These are phyloP conservation scores for Desmodus rotundus DNA, from an alignment of 2,113 vertebrate genomes.

Conservation along the genomic window DNA sequence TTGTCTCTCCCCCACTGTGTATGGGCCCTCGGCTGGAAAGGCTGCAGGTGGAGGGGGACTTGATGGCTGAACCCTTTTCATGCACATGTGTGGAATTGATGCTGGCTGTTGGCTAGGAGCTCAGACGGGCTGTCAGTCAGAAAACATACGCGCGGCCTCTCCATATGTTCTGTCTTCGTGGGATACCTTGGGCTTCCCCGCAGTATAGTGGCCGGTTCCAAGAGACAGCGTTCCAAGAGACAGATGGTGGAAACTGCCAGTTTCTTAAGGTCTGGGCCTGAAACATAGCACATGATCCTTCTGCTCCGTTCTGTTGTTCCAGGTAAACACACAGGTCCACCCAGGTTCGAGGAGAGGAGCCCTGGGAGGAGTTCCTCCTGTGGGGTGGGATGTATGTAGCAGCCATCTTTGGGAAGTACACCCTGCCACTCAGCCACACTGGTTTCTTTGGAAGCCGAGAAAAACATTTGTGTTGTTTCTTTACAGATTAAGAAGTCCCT, in stretches of 20 bases:
- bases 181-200: background rate
- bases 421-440: background rate
- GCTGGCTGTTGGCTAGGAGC: background rate
- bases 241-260: background rate
- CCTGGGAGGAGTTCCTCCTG: background rate
- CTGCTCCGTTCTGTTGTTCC: background rate
- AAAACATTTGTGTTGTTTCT: slow-evolving; percentile 60
- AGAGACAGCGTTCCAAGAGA: background rate
- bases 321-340: background rate
- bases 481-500: slow-evolving; percentile 70
- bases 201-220: background rate
- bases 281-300: background rate
- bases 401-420: background rate
- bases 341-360: background rate
- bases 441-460: background rate
- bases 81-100: background rate
- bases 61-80: background rate
- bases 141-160: fast-evolving
- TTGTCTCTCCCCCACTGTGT: background rate
- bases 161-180: background rate
- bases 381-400: background rate
- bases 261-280: background rate
- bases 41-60: background rate
- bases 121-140: background rate
- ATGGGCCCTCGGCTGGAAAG: background rate